Percentiles rank a stretch among this genome's conserved stretches.
Conservation (phyloP, 2,113 vertebrate species). For the Mesoclemmys tuberculata region DNA sequence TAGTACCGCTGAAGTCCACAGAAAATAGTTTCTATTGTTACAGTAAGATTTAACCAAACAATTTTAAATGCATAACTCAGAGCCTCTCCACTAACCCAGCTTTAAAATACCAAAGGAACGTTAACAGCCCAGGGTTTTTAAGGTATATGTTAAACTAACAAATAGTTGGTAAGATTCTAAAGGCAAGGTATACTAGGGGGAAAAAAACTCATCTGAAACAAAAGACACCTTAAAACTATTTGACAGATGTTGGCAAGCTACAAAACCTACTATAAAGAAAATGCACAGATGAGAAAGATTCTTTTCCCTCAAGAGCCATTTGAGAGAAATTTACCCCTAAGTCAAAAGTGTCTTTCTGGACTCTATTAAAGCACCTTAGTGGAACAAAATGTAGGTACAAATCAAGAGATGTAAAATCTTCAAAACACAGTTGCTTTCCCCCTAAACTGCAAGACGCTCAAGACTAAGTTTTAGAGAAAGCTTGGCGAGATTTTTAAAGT, state of each 20-base stretch:
- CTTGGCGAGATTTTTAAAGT: neutral
- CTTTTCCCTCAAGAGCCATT: neutral
- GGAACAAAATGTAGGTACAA: neutral
- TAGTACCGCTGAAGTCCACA: neutral
- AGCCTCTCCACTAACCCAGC: neutral
- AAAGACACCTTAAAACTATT: neutral
- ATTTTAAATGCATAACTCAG: no score
- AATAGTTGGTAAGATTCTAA: neutral
- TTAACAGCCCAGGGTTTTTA: neutral
- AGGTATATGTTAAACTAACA: neutral
- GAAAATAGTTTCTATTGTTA: neutral
- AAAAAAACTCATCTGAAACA: neutral
- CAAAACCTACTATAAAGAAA: neutral
- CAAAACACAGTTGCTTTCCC: neutral
- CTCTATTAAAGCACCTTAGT: neutral
- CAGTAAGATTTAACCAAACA: neutral
- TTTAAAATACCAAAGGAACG: neutral
- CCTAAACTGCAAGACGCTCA: neutral
- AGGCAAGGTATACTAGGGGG: neutral
- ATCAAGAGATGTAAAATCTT: neutral
- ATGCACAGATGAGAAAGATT: neutral
- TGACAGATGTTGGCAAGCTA: neutral
- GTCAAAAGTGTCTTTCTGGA: neutral
- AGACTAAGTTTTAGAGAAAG: neutral
- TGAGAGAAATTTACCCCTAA: neutral